phyloP scores from a whole-genome alignment of 2,113 vertebrate species.

The Malurus melanocephalus region DNA sequence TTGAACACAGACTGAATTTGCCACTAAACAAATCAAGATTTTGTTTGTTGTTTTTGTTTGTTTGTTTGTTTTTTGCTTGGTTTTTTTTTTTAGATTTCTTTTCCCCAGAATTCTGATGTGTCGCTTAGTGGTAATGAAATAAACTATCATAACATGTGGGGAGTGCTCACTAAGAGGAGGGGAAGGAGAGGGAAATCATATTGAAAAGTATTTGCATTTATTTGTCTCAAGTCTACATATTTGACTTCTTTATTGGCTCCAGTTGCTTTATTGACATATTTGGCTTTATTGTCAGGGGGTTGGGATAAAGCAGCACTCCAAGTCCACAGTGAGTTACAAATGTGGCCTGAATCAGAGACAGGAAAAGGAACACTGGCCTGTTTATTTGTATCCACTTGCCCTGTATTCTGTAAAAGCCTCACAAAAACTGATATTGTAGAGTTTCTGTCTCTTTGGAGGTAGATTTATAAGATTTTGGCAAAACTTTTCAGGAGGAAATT shows the following conservation, averaged over 20 bases:
- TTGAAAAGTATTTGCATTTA: background rate
- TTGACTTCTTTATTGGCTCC: background rate
- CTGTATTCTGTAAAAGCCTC: background rate
- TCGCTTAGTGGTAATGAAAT: background rate
- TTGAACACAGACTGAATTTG: background rate
- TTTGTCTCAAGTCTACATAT: background rate
- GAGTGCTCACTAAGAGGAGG: background rate
- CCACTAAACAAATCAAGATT: background rate
- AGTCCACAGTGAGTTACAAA: background rate
- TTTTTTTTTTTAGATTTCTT: background rate
- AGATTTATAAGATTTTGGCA: background rate
- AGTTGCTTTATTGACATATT: background rate
- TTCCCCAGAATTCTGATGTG: rapidly evolving
- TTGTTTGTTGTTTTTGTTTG: background rate
- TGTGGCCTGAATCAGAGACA: background rate
- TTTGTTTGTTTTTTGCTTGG: background rate
- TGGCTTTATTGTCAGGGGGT: background rate
- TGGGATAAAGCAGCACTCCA: background rate
- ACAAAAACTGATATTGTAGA: background rate
- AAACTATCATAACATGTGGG: background rate
- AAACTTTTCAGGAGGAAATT: background rate
- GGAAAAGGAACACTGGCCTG: background rate
- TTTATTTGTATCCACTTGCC: background rate
- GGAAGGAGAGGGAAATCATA: background rate
- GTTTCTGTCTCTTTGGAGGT: background rate